phyloP scores from a whole-genome alignment of 2,888 invertebrate species.

The Bruchidius siliquastri region DNA sequence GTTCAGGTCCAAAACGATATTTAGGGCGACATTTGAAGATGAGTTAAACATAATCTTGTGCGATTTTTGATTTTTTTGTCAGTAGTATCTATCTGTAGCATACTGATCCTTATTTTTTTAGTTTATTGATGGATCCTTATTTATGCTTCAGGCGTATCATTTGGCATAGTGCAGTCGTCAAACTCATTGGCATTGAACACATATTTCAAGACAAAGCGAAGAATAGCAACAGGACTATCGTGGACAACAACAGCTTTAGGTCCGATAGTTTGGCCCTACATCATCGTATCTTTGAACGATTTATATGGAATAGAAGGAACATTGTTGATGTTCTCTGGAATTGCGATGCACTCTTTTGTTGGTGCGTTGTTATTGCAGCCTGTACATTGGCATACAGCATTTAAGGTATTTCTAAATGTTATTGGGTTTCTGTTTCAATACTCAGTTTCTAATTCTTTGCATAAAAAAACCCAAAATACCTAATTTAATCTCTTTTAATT shows the following conservation, averaged over 20 bases:
- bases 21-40: no score
- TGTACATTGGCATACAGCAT: conserved; percentile 66
- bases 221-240: conserved; percentile 66
- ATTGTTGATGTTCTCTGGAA: conserved; percentile 60
- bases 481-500: no score
- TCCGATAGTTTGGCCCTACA: conserved; percentile 67
- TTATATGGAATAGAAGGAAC: conserved; percentile 63
- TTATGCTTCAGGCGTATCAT: conserved; percentile 54
- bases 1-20: no score
- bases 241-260: conserved; percentile 70
- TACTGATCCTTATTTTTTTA: no score
- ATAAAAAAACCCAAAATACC: no score
- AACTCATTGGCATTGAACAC: conserved; percentile 69
- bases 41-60: no score
- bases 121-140: no score
- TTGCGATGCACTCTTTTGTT: conserved; percentile 64
- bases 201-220: conserved; percentile 65
- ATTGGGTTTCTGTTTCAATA: no score
- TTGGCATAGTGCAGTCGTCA: conserved; percentile 64
- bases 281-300: conserved; percentile 61
- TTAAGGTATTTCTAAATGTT: conserved; percentile 34
- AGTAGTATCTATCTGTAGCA: no score
- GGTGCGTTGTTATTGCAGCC: conserved; percentile 68
- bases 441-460: no score
- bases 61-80: no score